Base-by-base conservation (phyloP, 2,888 invertebrate species). In the Alcis repandata region DNA sequence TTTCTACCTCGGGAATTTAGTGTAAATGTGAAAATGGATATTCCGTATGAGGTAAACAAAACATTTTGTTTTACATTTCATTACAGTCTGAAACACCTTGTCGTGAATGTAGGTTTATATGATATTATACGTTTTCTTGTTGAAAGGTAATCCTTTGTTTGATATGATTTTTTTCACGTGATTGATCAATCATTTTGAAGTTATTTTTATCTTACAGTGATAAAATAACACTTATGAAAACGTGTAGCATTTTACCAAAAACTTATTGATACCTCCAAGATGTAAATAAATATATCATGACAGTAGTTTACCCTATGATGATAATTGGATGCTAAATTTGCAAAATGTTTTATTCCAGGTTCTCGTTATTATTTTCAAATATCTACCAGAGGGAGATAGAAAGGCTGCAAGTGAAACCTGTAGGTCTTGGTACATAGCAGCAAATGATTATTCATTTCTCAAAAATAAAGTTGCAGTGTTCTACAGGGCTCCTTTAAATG, bases 391-490 rank as follows among this genome's bases (percentile, higher is more conserved):
- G 73, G 92, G 95, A 1, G 97, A 97, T 79, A 89, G 95, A 72
- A 94, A 95, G 82, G 90, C 94, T 49, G 95, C 95, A 40, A 95
- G 95, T 71, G 91, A 95, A 72, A 95, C 96, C 22, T 96, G 95
- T 79, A 92, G 86, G 17, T 88, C 94, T 0, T 97, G 96, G 96
- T 95, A 95, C 70, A 93, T 95, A 67, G 96, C 96, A 13, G 94
- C 95, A 7, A 94, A 95, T 75, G 95, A 96, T 76, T 92, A 94
- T 68, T 94, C 94, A 67, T 94, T 95, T 73, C 83, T 94, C 64
- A 94, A 94, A 76, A 89, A 88, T 60, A 94, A 95, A 83, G 85
- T 92, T 33, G 88, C 94, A 49, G 82, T 94, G 40, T 90, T 94
- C 64, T 91, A 88, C 66, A 93, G 91, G 80, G 79, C 91, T 65